These are phyloP conservation scores for Hybognathus amarus DNA, from an alignment of 2,797 vertebrate genomes.

Conservation along the genomic window DNA sequence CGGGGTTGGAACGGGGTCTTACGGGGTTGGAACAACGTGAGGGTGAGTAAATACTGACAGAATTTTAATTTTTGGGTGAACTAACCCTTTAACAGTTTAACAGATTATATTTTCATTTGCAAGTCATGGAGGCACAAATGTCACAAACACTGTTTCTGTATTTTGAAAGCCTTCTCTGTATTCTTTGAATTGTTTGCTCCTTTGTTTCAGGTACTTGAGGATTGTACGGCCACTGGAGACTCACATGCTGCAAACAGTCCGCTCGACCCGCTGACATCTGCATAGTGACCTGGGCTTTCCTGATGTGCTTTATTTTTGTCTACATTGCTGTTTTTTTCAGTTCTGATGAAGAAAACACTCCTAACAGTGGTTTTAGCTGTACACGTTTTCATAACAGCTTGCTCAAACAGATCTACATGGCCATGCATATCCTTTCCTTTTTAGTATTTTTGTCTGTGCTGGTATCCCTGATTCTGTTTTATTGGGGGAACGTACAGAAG, in stretches of 20 bases:
- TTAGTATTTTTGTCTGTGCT: constrained; percentile 67
- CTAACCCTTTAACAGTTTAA: too few species aligned
- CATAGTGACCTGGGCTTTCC: constrained; percentile 65
- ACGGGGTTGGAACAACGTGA: too few species aligned
- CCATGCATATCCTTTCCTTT: constrained; percentile 56
- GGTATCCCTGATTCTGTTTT: constrained; percentile 68
- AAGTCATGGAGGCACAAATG: background rate
- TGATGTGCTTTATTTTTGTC: constrained; percentile 32
- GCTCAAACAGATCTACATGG: constrained; percentile 57
- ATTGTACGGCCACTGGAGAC: constrained; percentile 66
- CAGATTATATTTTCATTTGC: too few species aligned
- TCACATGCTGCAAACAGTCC: constrained; percentile 61
- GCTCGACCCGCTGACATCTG: constrained; percentile 61
- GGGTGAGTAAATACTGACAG: too few species aligned
- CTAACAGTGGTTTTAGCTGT: constrained; percentile 37
- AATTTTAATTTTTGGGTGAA: too few species aligned
- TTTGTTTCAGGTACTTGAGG: constrained; percentile 71
- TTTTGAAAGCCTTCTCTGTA: background rate
- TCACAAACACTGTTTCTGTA: background rate
- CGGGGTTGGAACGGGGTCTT: too few species aligned
- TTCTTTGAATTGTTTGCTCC: background rate
- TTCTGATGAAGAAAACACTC: accelerated
- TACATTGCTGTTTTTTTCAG: constrained; percentile 61
- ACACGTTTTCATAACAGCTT: constrained; percentile 37
- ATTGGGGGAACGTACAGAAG: constrained; percentile 61